A percentile compares a stretch with the other conserved stretches of the same genome.
Conservation (phyloP, 2,797 vertebrate genomes). For the Rousettus madagascariensis region DNA sequence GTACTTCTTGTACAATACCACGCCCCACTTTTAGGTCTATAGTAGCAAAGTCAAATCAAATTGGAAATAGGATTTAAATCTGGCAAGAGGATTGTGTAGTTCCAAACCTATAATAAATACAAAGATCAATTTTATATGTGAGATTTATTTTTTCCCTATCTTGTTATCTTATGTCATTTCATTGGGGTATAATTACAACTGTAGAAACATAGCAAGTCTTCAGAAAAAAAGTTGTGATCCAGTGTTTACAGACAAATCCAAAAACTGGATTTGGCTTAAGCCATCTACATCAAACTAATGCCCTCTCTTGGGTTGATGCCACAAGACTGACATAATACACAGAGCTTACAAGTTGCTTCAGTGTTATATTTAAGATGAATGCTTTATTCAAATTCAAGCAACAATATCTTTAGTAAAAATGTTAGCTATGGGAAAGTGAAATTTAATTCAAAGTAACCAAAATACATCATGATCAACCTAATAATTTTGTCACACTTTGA, state of each 20-base stretch:
- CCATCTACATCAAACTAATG: constrained; percentile 72
- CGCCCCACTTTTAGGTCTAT: neutral
- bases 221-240: constrained; percentile 25
- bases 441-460: constrained; percentile 36
- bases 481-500: constrained; percentile 51
- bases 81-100: constrained; percentile 62
- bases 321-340: constrained; percentile 24
- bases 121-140: constrained; percentile 64
- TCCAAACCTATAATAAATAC: constrained; percentile 68
- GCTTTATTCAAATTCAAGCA: constrained; percentile 59
- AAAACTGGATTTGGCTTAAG: constrained; percentile 74
- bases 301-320: constrained; percentile 55
- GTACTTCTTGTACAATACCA: neutral
- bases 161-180: constrained; percentile 67
- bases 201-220: constrained; percentile 61
- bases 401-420: neutral
- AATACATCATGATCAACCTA: constrained; percentile 18
- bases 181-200: constrained; percentile 46
- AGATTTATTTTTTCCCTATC: constrained; percentile 64
- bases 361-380: constrained; percentile 51
- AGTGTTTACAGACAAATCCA: constrained; percentile 69
- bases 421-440: constrained; percentile 20
- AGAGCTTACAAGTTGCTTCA: constrained; percentile 45
- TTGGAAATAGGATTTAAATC: constrained; percentile 61
- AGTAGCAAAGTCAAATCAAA: constrained; percentile 39